Evolutionary conservation across 2,113 vertebrate genomes (phyloP).

Genomic region (Proteles cristata): DNA sequence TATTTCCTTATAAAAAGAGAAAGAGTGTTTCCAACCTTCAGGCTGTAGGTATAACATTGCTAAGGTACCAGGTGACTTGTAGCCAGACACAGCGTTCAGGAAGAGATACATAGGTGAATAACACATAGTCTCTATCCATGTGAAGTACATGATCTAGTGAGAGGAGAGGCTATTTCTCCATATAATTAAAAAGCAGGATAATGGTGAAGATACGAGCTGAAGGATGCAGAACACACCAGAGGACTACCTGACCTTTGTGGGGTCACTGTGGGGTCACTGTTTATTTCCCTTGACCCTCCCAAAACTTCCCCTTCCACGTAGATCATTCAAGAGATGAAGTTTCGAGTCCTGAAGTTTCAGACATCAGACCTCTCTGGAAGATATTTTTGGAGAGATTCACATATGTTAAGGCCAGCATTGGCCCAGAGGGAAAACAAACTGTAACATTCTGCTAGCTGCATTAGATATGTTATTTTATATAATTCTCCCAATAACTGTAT

Average conservation of each 20-base stretch:
- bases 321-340: neutral
- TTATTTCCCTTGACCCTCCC: neutral
- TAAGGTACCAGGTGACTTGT: neutral
- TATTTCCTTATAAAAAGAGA: neutral
- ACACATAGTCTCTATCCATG: too few species aligned
- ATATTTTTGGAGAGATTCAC: neutral
- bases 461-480: neutral
- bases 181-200: neutral
- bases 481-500: neutral
- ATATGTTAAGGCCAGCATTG: neutral
- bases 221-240: neutral
- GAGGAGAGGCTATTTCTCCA: neutral
- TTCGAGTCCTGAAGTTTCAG: neutral
- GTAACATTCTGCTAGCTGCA: neutral
- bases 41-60: neutral
- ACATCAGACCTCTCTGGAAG: neutral
- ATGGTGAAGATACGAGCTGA: neutral
- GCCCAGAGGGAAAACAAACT: neutral
- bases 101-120: neutral
- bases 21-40: neutral
- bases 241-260: neutral
- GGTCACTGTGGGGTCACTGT: too few species aligned
- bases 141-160: neutral
- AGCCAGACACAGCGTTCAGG: neutral
- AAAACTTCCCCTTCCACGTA: neutral